Base-by-base conservation (phyloP, 2,888 invertebrate species). In the Antitype chi region DNA sequence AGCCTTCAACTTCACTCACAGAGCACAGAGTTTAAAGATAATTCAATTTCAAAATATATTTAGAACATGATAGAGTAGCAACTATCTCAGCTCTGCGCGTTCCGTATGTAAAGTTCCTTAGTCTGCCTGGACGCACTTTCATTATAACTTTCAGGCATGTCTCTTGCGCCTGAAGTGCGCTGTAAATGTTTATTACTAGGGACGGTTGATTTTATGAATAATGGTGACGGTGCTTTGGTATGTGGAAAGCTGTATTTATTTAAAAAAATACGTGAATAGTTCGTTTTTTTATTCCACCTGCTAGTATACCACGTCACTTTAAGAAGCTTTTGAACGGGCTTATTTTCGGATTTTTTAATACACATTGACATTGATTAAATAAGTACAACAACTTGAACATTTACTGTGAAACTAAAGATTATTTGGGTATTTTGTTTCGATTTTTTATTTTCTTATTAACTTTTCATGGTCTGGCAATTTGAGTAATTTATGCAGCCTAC, bases 21-120 rank as follows among this genome's bases (percentile, higher is more conserved):
- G 25, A 66, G 4, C 52, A 57, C 32, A 17, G 0, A 60, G n/a
- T 28, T 28, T 28, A 25, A 57, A 20, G 49, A 60, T 25, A 69
- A 70, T 60, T 66, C 8, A 78, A 62, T 80, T 80, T 80, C 15
- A 70, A 63, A 81, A 63, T 60, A 63, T 63, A n/a, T n/a, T n/a
- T n/a, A 81, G 53, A 53, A 68, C 59, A 38, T 60, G 59, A 59
- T 55, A 47, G 71, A 71, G 62, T 62, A 28, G 43, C n/a, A 32
- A 66, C 81, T 57, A 74, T 71, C 25, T 49, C 67, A 57, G 23
- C 62, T 60, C 62, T n/a, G 25, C 11, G 6, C 60, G 68, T 72
- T 64, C 25, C 69, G 59, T 74, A 74, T 85, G 74, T 60, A 74
- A 81, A 82, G 85, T 85, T 60, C 59, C 68, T 23, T 23, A 59